A percentile compares a stretch with the other conserved stretches of the same genome.
Evolutionary conservation across 2,797 vertebrate genomes (phyloP).

Genomic region (Gadopsis bispinosus): DNA sequence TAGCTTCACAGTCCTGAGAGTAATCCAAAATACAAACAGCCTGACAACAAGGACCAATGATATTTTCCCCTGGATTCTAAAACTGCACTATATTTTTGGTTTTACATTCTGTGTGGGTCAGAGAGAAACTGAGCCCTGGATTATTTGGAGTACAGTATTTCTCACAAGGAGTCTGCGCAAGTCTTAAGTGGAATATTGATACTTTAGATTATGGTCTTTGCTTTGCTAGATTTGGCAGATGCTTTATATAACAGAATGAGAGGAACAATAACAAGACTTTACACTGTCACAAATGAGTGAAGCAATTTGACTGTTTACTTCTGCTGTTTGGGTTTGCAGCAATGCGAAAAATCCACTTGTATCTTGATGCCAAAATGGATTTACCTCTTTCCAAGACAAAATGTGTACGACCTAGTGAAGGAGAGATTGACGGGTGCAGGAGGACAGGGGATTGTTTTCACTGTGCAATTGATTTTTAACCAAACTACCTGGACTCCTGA

Average conservation of each 20-base stretch:
- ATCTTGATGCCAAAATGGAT: conserved; percentile 30
- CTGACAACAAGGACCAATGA: neutral
- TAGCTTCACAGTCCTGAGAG: conserved; percentile 6
- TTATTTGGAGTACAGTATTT: conserved; percentile 38
- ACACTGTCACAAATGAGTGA: conserved; percentile 43
- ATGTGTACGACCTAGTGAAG: conserved; percentile 19
- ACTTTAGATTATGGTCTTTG: conserved; percentile 7
- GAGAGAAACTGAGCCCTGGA: conserved; percentile 19
- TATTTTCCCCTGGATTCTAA: conserved; percentile 42
- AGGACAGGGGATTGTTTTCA: conserved; percentile 50
- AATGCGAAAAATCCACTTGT: conserved; percentile 35
- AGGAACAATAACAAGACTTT: conserved; percentile 36
- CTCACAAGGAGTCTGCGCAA: conserved; percentile 26
- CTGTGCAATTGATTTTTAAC: conserved; percentile 70
- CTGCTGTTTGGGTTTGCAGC: conserved; percentile 47
- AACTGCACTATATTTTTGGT: conserved; percentile 25
- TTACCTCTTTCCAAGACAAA: conserved; percentile 42
- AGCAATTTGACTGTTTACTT: conserved; percentile 44
- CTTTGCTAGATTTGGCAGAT: conserved; percentile 29
- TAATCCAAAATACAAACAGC: conserved; percentile 2
- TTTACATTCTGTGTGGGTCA: conserved; percentile 16
- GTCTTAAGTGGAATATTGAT: conserved; percentile 33
- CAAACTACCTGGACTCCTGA: conserved; percentile 62
- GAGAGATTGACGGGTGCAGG: conserved; percentile 2
- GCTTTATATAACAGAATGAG: conserved; percentile 41